Evolutionary conservation across 2,797 vertebrate species (phyloP), one percentile per base, ranked within the genome.

Genomic region (Harpia harpyja): DNA sequence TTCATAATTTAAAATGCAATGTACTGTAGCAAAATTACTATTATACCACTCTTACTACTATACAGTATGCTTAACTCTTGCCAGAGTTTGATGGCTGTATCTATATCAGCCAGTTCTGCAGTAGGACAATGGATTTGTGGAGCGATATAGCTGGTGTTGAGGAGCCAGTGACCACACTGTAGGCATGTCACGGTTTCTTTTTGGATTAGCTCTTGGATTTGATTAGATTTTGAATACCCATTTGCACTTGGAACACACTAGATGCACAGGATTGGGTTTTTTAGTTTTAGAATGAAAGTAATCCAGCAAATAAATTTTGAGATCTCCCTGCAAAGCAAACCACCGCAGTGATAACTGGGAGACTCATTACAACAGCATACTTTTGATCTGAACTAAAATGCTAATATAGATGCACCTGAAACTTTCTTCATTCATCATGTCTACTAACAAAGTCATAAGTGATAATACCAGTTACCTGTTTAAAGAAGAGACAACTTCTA

Each of bases 211-310:
- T 75, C 27, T 28, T 51, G 15, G 27, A 51, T 28, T 51, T 51
- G 49, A 51, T 51, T 51, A 28, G 49, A 51, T 51, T 51, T 51
- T 51, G 41, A 72, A 53, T 8, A 32, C 8, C 10, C 8, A 24
- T 25, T 33, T 51, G 54, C 8, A 33, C 3, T 10, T 23, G 12
- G 14, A 84, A 81, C 25, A 77, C 7, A 35, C 7, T 5, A 43
- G 1, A 73, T 14, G 13, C 13, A 43, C 8, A 35, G 32, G 0
- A 0, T 8, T 51, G 7, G 5, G 5, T 2, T 23, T 51, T 79
- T 59, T 6, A 68, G 6, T 60, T 73, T 56, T 19, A 39, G 39
- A 65, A 64, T 27, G 11, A 56, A 88, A 82, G 21, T 37, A 82
- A 80, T 9, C 6, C 51, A 74, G 28, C 9, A 73, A 82, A 57